phyloP scores from a whole-genome alignment of 1,140 invertebrate species.

The Leucophenga varia region DNA sequence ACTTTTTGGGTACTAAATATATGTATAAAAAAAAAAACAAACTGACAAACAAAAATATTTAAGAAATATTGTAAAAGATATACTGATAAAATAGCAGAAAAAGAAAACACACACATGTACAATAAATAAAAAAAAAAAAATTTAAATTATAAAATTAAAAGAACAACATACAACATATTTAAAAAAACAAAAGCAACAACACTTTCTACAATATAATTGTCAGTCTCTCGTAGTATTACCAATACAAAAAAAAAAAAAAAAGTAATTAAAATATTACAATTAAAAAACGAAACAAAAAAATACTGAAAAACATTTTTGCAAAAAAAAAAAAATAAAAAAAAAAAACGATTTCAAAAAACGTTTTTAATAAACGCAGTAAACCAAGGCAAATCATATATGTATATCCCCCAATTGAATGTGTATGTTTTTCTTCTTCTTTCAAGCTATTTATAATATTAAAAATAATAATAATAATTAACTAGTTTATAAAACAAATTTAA shows the following conservation, averaged over 20 bases:
- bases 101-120: too few relatives aligned
- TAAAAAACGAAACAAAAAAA: too few relatives aligned
- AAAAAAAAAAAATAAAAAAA: constrained; percentile 2
- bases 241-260: constrained; percentile 19
- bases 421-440: too few relatives aligned
- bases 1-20: constrained; percentile 43
- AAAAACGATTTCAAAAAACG: too few relatives aligned
- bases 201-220: too few relatives aligned
- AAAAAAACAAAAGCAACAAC: too few relatives aligned
- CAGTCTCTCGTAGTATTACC: too few relatives aligned
- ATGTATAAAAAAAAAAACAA: constrained; percentile 17
- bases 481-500: constrained; percentile 30
- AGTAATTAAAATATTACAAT: constrained; percentile 7
- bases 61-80: constrained; percentile 47
- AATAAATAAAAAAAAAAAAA: constrained; percentile 20
- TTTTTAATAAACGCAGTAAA: constrained; percentile 12
- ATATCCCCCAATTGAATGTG: too few relatives aligned
- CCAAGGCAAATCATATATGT: constrained; percentile 6
- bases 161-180: too few relatives aligned
- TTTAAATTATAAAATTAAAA: background rate
- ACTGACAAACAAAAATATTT: constrained; percentile 29
- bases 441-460: too few relatives aligned
- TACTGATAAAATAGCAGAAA: too few relatives aligned
- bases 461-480: too few relatives aligned
- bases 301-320: constrained; percentile 6